These are phyloP conservation scores for Serrognathus titanus DNA, from an alignment of 2,888 invertebrate species.

Conservation along the genomic window DNA sequence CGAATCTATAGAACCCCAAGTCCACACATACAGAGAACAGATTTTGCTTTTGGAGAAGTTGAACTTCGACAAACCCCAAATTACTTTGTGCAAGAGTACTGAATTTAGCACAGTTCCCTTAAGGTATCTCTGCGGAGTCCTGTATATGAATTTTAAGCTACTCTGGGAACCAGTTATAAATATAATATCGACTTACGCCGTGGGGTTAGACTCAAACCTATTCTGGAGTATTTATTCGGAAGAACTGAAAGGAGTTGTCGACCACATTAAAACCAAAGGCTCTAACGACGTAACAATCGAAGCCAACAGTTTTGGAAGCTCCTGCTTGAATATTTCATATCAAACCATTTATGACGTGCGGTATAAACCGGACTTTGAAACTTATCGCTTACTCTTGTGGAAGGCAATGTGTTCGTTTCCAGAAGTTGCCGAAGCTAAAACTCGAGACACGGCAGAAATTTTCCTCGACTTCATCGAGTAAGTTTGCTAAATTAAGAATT, in stretches of 20 bases:
- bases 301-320: background rate
- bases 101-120: slow-evolving; percentile 65
- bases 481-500: slow-evolving; percentile 21
- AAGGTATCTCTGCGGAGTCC: slow-evolving; percentile 74
- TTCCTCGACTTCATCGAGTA: slow-evolving; percentile 76
- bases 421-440: slow-evolving; percentile 74
- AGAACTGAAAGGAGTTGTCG: slow-evolving; percentile 56
- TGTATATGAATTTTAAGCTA: slow-evolving; percentile 84
- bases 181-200: slow-evolving; percentile 72
- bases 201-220: slow-evolving; percentile 54
- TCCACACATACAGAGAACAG: slow-evolving; percentile 79
- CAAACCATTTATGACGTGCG: slow-evolving; percentile 38
- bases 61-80: slow-evolving; percentile 58
- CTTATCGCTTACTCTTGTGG: slow-evolving; percentile 79
- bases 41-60: slow-evolving; percentile 72
- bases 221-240: slow-evolving; percentile 72
- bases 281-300: background rate
- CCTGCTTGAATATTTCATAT: slow-evolving; percentile 36
- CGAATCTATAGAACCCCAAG: slow-evolving; percentile 67
- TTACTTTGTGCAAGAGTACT: slow-evolving; percentile 53
- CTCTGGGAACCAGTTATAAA: slow-evolving; percentile 82
- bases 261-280: slow-evolving; percentile 25
- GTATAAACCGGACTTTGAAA: slow-evolving; percentile 66
- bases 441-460: slow-evolving; percentile 74
- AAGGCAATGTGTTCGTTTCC: slow-evolving; percentile 72